Base-by-base conservation (phyloP, 2,888 invertebrate genomes). In the Atethmia centrago region DNA sequence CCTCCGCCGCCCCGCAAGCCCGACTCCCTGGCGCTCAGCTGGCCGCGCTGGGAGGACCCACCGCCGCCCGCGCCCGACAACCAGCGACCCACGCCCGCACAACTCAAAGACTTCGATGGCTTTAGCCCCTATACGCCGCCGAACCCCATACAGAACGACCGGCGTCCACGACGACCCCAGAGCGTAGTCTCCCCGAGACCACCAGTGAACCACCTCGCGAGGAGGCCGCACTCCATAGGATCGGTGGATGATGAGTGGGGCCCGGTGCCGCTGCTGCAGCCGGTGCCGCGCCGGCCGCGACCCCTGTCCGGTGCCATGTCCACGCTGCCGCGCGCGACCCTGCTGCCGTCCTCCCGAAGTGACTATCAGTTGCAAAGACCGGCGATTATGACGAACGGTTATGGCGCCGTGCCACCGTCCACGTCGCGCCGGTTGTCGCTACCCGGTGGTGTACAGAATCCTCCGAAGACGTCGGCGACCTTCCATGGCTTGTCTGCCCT, bases 141-240 rank as follows among this genome's bases (percentile, higher is more conserved):
- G 80, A 94, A 95, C 91, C 87, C 96, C 79, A 93, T 95, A 78
- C 91, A 89, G 36, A 80, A 86, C 59, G 92, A 92, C 28, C 89
- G 88, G 56, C 88, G 91, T 75, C 93, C 93, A 45, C 93, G 97
- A 81, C 94, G 97, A 88, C 96, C 97, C 79, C 96, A 96, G 88
- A 97, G 97, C 90, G 97, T 96, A 84, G 94, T 96, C 88, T 93
- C 95, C 59, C 94, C 96, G 83, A 94, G 97, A 28, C 90, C 93
- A 55, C 79, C 79, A 28, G 83, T 86, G 49, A 91, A 92, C 70
- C 93, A 92, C 58, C 89, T 93, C 49, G 89, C 95, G 85, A 92
- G 96, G 82, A 90, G 97, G 70, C 97, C 97, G 55, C 97, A 97
- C 91, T 97, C 97, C 88, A 97, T 97, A 86, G 97, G 97, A 79